Conservation (phyloP, 2,888 invertebrate genomes). For the Siphlonurus alternatus region DNA sequence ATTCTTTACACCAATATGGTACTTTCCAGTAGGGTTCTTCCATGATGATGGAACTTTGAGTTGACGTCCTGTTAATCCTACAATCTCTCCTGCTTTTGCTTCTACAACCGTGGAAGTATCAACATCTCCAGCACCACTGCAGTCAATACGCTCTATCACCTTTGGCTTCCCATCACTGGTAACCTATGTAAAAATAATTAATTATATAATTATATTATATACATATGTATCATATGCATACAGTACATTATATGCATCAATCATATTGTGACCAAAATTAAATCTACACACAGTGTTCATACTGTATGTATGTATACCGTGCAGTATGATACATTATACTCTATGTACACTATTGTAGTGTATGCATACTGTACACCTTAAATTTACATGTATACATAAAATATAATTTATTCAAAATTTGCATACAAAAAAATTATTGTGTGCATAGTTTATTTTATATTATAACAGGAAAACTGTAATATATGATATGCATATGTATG, state of each 20-base stretch:
- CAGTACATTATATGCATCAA: background rate
- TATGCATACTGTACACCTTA: no score
- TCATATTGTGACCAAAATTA: background rate
- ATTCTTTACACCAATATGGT: slow-evolving; percentile 73
- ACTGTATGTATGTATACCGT: no score
- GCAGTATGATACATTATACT: no score
- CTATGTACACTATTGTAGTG: no score
- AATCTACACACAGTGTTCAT: background rate
- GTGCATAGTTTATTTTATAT: no score
- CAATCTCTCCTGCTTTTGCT: slow-evolving; percentile 53
- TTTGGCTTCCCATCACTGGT: slow-evolving; percentile 81
- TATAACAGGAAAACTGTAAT: no score
- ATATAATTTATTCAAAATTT: no score
- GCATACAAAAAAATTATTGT: no score
- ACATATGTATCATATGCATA: background rate
- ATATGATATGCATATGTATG: background rate
- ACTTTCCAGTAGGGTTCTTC: slow-evolving; percentile 70
- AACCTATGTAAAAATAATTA: slow-evolving; percentile 36
- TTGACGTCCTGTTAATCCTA: slow-evolving; percentile 62
- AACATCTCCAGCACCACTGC: slow-evolving; percentile 94
- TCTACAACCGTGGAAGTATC: slow-evolving; percentile 65
- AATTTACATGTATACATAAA: no score
- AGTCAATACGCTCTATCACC: slow-evolving; percentile 87
- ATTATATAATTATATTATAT: slow-evolving; percentile 18
- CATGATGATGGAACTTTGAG: slow-evolving; percentile 69